These are phyloP conservation scores for Temnothorax unifasciatus DNA, from an alignment of 2,888 invertebrate species.

Conservation along the genomic window DNA sequence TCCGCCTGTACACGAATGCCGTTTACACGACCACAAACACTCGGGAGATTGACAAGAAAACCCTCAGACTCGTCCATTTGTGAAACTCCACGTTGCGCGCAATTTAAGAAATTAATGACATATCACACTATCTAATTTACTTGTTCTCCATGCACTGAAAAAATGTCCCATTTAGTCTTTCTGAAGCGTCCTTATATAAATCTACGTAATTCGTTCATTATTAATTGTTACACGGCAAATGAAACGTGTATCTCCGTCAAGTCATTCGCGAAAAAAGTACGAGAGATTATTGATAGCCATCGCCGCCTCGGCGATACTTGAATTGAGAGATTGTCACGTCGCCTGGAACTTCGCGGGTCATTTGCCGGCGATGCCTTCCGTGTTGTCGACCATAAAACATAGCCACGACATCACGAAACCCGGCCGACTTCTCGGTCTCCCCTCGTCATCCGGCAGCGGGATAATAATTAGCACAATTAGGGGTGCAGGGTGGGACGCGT, in stretches of 20 bases:
- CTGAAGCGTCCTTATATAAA: background rate
- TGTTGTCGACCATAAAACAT: slow-evolving; percentile 74
- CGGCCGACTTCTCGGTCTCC: slow-evolving; percentile 57
- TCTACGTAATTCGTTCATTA: background rate
- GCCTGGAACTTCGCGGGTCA: slow-evolving; percentile 54
- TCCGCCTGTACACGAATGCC: slow-evolving; percentile 45
- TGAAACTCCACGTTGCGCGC: background rate
- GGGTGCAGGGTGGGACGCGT: slow-evolving; percentile 62
- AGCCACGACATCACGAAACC: slow-evolving; percentile 68
- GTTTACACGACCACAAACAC: background rate
- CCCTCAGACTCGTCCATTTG: background rate
- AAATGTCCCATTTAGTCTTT: background rate
- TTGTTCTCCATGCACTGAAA: background rate
- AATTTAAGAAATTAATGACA: background rate
- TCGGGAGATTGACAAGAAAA: slow-evolving; percentile 12
- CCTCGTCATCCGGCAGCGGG: slow-evolving; percentile 69
- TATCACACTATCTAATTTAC: background rate
- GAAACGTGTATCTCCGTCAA: background rate
- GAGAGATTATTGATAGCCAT: background rate
- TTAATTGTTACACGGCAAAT: background rate
- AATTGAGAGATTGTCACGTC: slow-evolving; percentile 60
- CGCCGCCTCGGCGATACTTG: slow-evolving; percentile 8
- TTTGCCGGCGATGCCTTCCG: slow-evolving; percentile 61
- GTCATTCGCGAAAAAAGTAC: background rate
- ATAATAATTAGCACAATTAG: slow-evolving; percentile 81